These are phyloP conservation scores for Aporophyla nigra DNA, from an alignment of 2,888 invertebrate species.

Conservation along the genomic window DNA sequence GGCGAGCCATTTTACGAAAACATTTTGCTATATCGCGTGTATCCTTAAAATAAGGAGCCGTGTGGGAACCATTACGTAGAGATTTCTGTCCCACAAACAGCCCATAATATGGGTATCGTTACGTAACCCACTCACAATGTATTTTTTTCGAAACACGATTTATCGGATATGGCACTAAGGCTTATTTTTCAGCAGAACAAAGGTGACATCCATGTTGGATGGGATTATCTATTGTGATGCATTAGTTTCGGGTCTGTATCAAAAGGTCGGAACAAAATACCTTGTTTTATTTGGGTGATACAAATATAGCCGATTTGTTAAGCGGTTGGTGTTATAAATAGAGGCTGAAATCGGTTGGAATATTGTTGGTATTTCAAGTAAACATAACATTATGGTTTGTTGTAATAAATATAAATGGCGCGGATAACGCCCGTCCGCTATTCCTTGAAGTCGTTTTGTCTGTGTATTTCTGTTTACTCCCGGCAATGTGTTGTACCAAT, in stretches of 20 bases:
- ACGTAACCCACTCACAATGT: slow-evolving; percentile 65
- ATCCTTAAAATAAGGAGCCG: slow-evolving; percentile 84
- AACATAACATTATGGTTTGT: slow-evolving; percentile 21
- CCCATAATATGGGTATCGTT: slow-evolving; percentile 74
- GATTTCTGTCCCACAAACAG: slow-evolving; percentile 82
- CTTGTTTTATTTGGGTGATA: slow-evolving; percentile 39
- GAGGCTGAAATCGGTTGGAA: slow-evolving; percentile 35
- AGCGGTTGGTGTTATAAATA: slow-evolving; percentile 31
- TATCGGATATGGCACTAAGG: slow-evolving; percentile 61
- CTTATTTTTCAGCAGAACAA: slow-evolving; percentile 61
- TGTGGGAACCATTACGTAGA: slow-evolving; percentile 85
- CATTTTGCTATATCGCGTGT: slow-evolving; percentile 87
- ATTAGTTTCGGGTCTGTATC: slow-evolving; percentile 50
- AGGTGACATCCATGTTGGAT: slow-evolving; percentile 54
- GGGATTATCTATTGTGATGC: slow-evolving; percentile 60
- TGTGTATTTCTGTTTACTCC: slow-evolving; percentile 41
- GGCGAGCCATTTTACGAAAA: slow-evolving; percentile 85
- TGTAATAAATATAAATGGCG: slow-evolving; percentile 52
- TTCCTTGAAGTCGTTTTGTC: slow-evolving; percentile 52
- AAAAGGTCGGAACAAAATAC: slow-evolving; percentile 36
- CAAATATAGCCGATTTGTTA: slow-evolving; percentile 42
- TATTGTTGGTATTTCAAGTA: slow-evolving; percentile 25
- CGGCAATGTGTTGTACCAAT: slow-evolving; percentile 26
- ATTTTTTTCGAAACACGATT: slow-evolving; percentile 70
- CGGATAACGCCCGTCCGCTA: slow-evolving; percentile 22